Conservation (phyloP, 2,113 vertebrate species). For the Limnothrissa miodon region DNA sequence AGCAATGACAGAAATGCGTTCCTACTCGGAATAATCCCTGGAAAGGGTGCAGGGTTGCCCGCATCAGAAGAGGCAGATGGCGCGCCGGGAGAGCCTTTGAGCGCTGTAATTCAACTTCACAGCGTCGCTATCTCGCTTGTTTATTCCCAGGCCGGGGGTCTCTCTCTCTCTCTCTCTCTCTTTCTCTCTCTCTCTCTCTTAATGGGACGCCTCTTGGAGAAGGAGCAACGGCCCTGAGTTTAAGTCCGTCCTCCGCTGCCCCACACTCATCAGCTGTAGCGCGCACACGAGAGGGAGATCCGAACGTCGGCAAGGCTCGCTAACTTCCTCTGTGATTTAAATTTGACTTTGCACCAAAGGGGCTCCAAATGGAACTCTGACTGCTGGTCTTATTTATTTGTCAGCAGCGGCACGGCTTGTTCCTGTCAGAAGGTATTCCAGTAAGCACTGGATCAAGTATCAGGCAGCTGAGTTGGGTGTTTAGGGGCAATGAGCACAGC, state of each 20-base stretch:
- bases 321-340: slow-evolving; percentile 51
- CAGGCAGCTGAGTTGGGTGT: not conserved
- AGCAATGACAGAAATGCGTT: slow-evolving; percentile 88
- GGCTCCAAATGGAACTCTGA: slow-evolving; percentile 12
- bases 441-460: not conserved
- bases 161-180: slow-evolving; percentile 74
- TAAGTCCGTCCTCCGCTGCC: slow-evolving; percentile 30
- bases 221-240: slow-evolving; percentile 64
- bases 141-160: slow-evolving; percentile 79
- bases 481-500: not conserved
- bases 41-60: slow-evolving; percentile 84
- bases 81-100: slow-evolving; percentile 80
- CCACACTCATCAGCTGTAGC: slow-evolving; percentile 44
- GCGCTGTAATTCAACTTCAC: slow-evolving; percentile 95
- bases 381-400: not conserved
- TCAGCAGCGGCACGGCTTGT: not conserved
- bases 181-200: slow-evolving; percentile 75
- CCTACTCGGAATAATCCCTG: slow-evolving; percentile 94
- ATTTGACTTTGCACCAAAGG: slow-evolving; percentile 50
- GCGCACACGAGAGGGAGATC: slow-evolving; percentile 32
- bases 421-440: not conserved
- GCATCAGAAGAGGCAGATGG: slow-evolving; percentile 61
- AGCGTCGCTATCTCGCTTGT: slow-evolving; percentile 86
- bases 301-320: slow-evolving; percentile 51
- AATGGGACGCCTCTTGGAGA: slow-evolving; percentile 46